These are phyloP conservation scores for Cichlasoma orientale DNA, from an alignment of 2,797 vertebrate species.

Conservation along the genomic window DNA sequence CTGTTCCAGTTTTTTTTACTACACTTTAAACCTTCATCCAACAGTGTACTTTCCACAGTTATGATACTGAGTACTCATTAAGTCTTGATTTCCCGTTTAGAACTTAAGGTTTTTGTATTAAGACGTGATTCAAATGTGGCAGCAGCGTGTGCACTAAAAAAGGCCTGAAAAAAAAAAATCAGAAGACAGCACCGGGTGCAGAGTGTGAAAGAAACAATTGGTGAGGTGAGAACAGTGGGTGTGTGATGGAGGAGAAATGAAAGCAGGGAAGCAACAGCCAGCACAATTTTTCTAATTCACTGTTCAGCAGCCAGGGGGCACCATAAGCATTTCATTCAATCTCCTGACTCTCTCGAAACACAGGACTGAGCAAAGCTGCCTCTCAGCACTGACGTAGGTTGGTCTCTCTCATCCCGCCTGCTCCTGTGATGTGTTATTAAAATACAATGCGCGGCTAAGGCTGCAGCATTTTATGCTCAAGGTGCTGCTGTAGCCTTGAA, in stretches of 20 bases:
- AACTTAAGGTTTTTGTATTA: background rate
- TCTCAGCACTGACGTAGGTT: slow-evolving; percentile 6
- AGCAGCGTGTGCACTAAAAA: background rate
- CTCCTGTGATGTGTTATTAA: slow-evolving; percentile 33
- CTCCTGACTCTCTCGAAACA: slow-evolving; percentile 1
- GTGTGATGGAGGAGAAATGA: background rate
- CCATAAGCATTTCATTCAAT: slow-evolving; percentile 52
- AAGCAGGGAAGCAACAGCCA: background rate
- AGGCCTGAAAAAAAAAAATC: background rate
- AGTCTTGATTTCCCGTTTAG: background rate
- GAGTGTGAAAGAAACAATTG: slow-evolving; percentile 45
- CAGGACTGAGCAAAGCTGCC: slow-evolving; percentile 6
- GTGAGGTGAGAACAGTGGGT: slow-evolving; percentile 49
- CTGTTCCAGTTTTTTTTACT: background rate
- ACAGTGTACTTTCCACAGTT: background rate
- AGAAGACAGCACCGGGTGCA: slow-evolving; percentile 18
- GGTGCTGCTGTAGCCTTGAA: background rate
- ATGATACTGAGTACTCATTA: background rate
- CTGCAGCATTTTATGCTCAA: background rate
- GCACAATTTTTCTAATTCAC: slow-evolving; percentile 2
- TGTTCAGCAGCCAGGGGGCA: slow-evolving; percentile 61
- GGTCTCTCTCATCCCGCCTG: background rate
- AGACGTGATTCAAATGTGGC: slow-evolving; percentile 1
- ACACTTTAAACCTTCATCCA: background rate
- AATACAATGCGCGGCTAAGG: slow-evolving; percentile 18